Evolutionary conservation across 1,140 invertebrate genomes (phyloP).

Genomic region (Philaenus spumarius): DNA sequence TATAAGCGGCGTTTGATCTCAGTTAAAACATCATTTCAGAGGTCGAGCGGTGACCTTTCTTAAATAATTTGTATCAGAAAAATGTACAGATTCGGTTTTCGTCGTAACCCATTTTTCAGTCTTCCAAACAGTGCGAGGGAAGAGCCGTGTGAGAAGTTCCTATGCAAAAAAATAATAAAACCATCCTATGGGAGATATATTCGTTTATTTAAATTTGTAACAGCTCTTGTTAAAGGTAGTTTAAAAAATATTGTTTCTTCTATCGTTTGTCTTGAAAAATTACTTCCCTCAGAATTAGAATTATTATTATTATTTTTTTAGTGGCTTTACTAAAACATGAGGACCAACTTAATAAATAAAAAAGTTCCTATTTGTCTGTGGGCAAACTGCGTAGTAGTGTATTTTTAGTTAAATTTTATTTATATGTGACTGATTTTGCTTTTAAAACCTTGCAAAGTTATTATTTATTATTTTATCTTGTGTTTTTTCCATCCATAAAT

Average conservation of each 20-base stretch:
- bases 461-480: conserved; percentile 6
- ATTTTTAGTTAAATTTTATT: conserved; percentile 11
- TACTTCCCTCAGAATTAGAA: conserved; percentile 1
- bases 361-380: conserved; percentile 17
- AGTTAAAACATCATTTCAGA: too few relatives aligned
- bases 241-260: conserved; percentile 2
- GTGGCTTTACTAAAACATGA: not conserved
- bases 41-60: too few relatives aligned
- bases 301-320: not conserved
- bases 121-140: too few relatives aligned
- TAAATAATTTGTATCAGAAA: too few relatives aligned
- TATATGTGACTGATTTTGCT: conserved; percentile 10
- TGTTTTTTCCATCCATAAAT: conserved; percentile 4
- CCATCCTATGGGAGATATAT: not conserved
- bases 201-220: not conserved
- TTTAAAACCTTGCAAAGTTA: not conserved
- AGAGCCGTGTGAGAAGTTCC: too few relatives aligned
- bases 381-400: conserved; percentile 9
- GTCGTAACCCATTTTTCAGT: too few relatives aligned
- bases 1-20: too few relatives aligned
- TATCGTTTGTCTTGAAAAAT: not conserved
- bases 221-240: not conserved
- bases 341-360: conserved; percentile 14
- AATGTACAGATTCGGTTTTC: too few relatives aligned
- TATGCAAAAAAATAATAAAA: not conserved